Conservation (phyloP, 2,888 invertebrate species). For the Macaria liturata region DNA sequence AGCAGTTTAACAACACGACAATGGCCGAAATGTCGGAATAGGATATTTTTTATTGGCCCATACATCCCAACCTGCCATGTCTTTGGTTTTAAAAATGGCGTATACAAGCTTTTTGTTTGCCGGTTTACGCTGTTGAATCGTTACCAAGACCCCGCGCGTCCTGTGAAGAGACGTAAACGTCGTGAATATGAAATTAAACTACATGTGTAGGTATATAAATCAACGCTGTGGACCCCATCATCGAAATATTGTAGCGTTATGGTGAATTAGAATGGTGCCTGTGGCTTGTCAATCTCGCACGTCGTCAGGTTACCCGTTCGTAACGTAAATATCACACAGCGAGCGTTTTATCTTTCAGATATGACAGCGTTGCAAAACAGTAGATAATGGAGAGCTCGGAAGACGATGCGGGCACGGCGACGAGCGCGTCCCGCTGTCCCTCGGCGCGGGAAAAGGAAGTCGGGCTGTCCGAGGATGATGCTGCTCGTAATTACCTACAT, state of each 20-base stretch:
- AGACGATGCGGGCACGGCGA: slow-evolving; percentile 82
- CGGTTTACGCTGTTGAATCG: slow-evolving; percentile 82
- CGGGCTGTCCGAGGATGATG: slow-evolving; percentile 69
- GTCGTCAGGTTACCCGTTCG: slow-evolving; percentile 80
- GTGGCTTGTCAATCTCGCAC: slow-evolving; percentile 81
- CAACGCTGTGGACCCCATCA: slow-evolving; percentile 77
- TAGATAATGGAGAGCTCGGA: slow-evolving; percentile 84
- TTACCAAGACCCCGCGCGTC: slow-evolving; percentile 71
- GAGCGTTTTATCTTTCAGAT: slow-evolving; percentile 81
- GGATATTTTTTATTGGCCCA: slow-evolving; percentile 82
- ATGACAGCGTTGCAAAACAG: slow-evolving; percentile 79
- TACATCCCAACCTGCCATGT: slow-evolving; percentile 81
- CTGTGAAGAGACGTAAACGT: slow-evolving; percentile 69
- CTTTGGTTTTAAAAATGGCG: slow-evolving; percentile 85
- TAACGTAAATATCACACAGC: slow-evolving; percentile 80
- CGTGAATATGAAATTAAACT: slow-evolving; percentile 82
- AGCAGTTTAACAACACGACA: slow-evolving; percentile 84
- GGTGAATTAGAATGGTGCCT: slow-evolving; percentile 83
- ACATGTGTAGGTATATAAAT: slow-evolving; percentile 81
- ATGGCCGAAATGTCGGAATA: slow-evolving; percentile 80
- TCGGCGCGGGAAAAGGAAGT: slow-evolving; percentile 82
- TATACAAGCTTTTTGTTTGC: slow-evolving; percentile 85
- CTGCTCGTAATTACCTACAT: slow-evolving; percentile 65
- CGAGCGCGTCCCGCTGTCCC: slow-evolving; percentile 79
- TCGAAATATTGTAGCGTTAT: slow-evolving; percentile 78